Evolutionary conservation across 2,113 vertebrate species (phyloP).

Genomic region (Rynchops niger): DNA sequence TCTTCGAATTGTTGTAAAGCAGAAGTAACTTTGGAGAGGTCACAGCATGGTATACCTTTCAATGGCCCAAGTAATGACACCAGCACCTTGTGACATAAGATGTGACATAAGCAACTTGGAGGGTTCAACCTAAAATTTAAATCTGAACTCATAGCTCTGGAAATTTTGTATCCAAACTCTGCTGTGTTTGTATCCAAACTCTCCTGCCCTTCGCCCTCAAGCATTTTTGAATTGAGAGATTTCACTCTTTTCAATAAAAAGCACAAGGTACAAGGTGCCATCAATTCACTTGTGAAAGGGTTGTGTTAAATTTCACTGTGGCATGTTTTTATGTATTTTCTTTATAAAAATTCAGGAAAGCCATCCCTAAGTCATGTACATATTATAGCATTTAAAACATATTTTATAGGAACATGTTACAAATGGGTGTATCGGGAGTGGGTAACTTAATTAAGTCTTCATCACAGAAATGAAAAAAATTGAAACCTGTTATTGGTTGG

Average conservation of each 20-base stretch:
- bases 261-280: not conserved
- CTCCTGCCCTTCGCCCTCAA: not conserved
- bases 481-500: not conserved
- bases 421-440: accelerated
- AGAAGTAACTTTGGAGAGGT: not conserved
- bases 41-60: not conserved
- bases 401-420: not conserved
- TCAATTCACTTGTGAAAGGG: not conserved
- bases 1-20: not conserved
- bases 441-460: not conserved
- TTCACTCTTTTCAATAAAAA: not conserved
- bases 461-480: not conserved
- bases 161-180: not conserved
- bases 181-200: not conserved
- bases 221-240: not conserved
- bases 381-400: not conserved
- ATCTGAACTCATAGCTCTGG: not conserved
- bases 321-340: not conserved
- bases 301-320: not conserved
- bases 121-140: not conserved
- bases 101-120: not conserved
- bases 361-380: not conserved
- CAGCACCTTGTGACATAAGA: not conserved
- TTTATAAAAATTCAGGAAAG: not conserved
- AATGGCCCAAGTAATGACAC: not conserved